Conservation (phyloP, 2,888 invertebrate species). For the Nipponacmea schrenckii region DNA sequence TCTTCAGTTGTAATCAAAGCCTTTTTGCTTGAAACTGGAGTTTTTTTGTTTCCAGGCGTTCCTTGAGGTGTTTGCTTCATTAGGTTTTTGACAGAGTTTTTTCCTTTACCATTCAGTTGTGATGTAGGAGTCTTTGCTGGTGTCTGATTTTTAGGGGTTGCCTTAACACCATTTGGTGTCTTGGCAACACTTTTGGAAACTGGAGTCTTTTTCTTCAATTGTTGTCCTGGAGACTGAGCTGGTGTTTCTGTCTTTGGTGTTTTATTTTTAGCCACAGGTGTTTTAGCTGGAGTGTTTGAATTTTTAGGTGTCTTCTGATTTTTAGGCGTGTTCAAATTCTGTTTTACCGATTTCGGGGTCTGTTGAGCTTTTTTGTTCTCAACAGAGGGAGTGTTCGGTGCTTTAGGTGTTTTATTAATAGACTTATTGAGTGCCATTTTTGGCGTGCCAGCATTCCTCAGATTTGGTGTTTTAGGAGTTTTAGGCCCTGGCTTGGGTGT, state of each 20-base stretch:
- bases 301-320: not conserved
- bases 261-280: not conserved
- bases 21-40: not conserved
- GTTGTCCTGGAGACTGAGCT: not conserved
- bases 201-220: not conserved
- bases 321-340: not conserved
- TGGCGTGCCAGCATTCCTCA: not conserved
- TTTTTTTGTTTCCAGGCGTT: not conserved
- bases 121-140: not conserved
- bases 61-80: not conserved
- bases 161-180: not conserved
- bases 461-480: not conserved
- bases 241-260: not conserved
- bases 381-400: not conserved
- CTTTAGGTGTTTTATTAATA: not conserved
- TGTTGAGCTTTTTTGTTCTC: not conserved
- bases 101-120: constrained; percentile 5
- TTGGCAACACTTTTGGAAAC: not conserved
- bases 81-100: not conserved
- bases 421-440: not conserved
- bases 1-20: not conserved
- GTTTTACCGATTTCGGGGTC: not conserved
- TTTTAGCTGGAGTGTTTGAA: not conserved
- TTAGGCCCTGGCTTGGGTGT: not conserved
- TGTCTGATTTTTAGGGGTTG: constrained; percentile 2